Evolutionary conservation across 53 echinoderm and acorn worm genomes (phyloP), one percentile per base, ranked within the genome.

Genomic region (Echinarachnius parma): DNA sequence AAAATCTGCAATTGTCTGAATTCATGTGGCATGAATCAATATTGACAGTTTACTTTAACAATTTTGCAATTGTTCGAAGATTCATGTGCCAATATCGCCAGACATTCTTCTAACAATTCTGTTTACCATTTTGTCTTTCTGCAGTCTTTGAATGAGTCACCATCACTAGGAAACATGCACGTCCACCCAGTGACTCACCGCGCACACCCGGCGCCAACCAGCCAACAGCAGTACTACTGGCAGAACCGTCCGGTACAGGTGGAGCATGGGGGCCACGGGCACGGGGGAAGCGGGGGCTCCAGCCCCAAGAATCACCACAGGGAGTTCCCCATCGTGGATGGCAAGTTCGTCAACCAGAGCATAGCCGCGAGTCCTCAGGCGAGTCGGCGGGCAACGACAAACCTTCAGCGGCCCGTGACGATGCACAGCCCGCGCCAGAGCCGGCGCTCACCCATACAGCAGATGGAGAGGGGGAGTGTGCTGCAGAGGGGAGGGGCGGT

Each of bases 141-240:
- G 26, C 57, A 72, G 72, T 56, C 72, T 55, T 25, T 56, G 37
- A 72, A 56, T 56, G 72, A 72, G 55, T 24, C 48, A 21, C 9
- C 10, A 4, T 54, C 72, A 9, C 56, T 56, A 25, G 72, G 57
- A 9, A 72, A 25, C 22, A 72, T 72, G 72, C 45, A 72, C 28
- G 39, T 72, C 25, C 72, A 54, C 18, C 34, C 72, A 21, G 65
- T 18, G 18, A 28, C 50, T 34, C 68, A 68, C 68, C 68, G 22
- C 13, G 11, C 37, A 3, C 68, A 68, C 48, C 72, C 35, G 35
- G 54, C 56, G 13, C 72, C 72, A 27, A 72, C 72, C 5, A 72
- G 72, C 72, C 72, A 72, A 56, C 72, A 72, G 45, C 55, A 72
- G 55, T 72, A 72, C 56, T 72, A 55, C 72, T 72, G 72, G 72